These are phyloP conservation scores for Eulemur rubriventer DNA, from an alignment of 2,797 vertebrate genomes.

Conservation along the genomic window DNA sequence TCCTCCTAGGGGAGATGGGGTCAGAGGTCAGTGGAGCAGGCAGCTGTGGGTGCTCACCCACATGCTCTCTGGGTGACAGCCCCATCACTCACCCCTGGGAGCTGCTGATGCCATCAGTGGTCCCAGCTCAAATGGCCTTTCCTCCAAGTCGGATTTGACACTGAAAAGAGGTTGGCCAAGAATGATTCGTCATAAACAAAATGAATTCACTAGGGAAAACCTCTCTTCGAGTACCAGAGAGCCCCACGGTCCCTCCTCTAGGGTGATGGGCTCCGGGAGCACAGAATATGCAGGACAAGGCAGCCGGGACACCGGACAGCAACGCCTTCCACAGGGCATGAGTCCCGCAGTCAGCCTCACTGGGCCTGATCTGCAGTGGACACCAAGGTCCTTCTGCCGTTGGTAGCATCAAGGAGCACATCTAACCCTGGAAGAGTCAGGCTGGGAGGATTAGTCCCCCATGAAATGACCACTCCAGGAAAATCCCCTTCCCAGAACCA, in stretches of 20 bases:
- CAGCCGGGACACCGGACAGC: rapidly evolving
- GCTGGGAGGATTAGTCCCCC: neutral
- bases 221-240: neutral
- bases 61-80: rapidly evolving
- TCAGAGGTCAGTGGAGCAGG: rapidly evolving
- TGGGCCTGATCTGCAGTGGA: rapidly evolving
- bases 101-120: rapidly evolving
- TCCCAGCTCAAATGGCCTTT: neutral
- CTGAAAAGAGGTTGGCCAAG: neutral
- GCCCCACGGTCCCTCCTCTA: rapidly evolving
- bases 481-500: neutral
- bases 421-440: neutral
- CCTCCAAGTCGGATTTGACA: rapidly evolving
- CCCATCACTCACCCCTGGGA: neutral
- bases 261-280: rapidly evolving
- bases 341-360: rapidly evolving
- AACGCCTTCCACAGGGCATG: rapidly evolving
- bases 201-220: neutral
- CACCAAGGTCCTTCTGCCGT: neutral
- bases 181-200: rapidly evolving
- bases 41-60: rapidly evolving
- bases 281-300: rapidly evolving
- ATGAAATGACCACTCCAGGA: rapidly evolving
- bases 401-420: no score
- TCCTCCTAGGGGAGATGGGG: neutral